Conservation (phyloP, 2,888 invertebrate species). For the Cinara cedri region DNA sequence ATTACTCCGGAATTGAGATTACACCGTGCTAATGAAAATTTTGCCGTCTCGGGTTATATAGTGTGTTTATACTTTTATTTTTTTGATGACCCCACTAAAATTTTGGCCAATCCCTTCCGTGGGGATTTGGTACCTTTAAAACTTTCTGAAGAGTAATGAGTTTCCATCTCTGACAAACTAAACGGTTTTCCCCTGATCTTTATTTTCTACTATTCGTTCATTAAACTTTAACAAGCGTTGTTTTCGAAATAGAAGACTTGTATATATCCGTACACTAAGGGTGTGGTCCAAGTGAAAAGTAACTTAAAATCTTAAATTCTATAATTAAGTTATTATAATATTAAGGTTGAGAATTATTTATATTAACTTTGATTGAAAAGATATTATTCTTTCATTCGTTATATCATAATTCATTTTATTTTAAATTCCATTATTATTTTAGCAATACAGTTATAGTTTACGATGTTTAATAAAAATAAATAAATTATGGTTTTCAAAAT, state of each 20-base stretch:
- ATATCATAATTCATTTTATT: no score
- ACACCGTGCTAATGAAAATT: neutral
- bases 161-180: slow-evolving; percentile 21
- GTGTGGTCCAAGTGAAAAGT: no score
- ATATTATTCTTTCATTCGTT: no score
- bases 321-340: no score
- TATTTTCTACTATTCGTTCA: slow-evolving; percentile 21
- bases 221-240: slow-evolving; percentile 13
- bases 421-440: no score
- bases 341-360: no score
- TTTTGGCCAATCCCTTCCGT: neutral
- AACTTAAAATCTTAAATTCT: no score
- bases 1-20: neutral
- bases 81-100: neutral
- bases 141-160: slow-evolving; percentile 32
- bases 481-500: no score
- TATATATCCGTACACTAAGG: neutral
- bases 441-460: no score
- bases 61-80: slow-evolving; percentile 18
- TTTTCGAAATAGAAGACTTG: neutral
- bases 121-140: slow-evolving; percentile 22
- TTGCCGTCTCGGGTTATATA: neutral
- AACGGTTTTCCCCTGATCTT: slow-evolving; percentile 1
- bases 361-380: no score
- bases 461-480: no score